phyloP scores from a whole-genome alignment of 2,888 invertebrate species.

The Neoitamus cyanurus region DNA sequence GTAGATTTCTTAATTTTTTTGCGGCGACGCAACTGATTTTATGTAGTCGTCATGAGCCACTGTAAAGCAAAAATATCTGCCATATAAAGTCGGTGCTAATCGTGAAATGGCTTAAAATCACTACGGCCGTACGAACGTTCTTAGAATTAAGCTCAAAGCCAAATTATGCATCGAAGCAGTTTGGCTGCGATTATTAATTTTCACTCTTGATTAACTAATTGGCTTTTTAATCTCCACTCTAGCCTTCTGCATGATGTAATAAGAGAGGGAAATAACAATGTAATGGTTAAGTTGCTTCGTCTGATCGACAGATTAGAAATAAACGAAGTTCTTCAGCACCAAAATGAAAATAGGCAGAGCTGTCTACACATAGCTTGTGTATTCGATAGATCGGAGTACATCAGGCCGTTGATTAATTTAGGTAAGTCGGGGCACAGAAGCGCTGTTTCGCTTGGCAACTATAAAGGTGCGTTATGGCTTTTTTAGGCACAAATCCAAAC shows the following conservation, averaged over 20 bases:
- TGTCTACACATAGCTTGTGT: conserved; percentile 69
- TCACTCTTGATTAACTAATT: too few relatives aligned
- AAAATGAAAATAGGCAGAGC: conserved; percentile 68
- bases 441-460: neutral
- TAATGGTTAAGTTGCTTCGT: conserved; percentile 59
- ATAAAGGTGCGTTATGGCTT: neutral
- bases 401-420: conserved; percentile 60
- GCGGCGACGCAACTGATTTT: too few relatives aligned
- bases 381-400: conserved; percentile 59
- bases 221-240: neutral
- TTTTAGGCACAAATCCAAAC: conserved; percentile 65
- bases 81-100: too few relatives aligned
- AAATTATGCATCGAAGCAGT: too few relatives aligned
- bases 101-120: too few relatives aligned
- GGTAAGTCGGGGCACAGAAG: conserved; percentile 52
- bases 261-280: conserved; percentile 55
- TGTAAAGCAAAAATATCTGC: too few relatives aligned
- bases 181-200: too few relatives aligned
- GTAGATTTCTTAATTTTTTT: too few relatives aligned
- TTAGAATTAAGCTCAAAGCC: too few relatives aligned
- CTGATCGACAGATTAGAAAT: conserved; percentile 60
- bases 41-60: too few relatives aligned
- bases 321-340: conserved; percentile 64
- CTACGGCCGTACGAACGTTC: too few relatives aligned
- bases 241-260: conserved; percentile 61